These are phyloP conservation scores for Parauchenoglanis punctatus DNA, from an alignment of 2,797 vertebrate species.

Conservation along the genomic window DNA sequence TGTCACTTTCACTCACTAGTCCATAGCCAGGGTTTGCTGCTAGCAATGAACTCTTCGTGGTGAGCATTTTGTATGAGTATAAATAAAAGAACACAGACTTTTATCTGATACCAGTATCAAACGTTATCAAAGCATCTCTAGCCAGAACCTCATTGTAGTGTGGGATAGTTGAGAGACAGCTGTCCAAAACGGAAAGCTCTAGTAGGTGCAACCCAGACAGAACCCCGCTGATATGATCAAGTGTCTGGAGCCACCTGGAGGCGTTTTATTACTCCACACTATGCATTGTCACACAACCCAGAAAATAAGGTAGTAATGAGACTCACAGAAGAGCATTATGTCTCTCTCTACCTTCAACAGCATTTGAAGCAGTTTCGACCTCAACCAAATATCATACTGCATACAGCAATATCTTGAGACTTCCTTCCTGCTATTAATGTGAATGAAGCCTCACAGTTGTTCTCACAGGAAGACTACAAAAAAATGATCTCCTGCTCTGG, in stretches of 20 bases:
- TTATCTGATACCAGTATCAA: not conserved
- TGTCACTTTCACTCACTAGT: not conserved
- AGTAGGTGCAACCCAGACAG: constrained; percentile 24
- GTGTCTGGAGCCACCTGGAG: constrained; percentile 25
- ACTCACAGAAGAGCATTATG: not conserved
- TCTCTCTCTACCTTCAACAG: not conserved
- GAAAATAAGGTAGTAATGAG: not conserved
- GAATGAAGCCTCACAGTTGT: not conserved
- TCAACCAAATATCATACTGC: not conserved
- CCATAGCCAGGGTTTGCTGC: no score
- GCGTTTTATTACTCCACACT: constrained; percentile 1
- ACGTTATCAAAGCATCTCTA: not conserved
- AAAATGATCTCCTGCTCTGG: constrained; percentile 1
- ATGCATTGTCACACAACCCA: not conserved
- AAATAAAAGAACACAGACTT: not conserved
- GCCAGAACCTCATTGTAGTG: not conserved
- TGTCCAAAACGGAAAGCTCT: not conserved
- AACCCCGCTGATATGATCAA: constrained; percentile 26
- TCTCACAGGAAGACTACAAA: not conserved
- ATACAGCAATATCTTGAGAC: not conserved
- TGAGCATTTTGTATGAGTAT: not conserved
- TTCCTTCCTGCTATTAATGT: not conserved
- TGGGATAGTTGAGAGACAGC: not conserved
- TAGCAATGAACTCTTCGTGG: not conserved
- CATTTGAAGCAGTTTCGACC: not conserved